These are phyloP conservation scores for Theretra japonica DNA, from an alignment of 2,888 invertebrate species.

Conservation along the genomic window DNA sequence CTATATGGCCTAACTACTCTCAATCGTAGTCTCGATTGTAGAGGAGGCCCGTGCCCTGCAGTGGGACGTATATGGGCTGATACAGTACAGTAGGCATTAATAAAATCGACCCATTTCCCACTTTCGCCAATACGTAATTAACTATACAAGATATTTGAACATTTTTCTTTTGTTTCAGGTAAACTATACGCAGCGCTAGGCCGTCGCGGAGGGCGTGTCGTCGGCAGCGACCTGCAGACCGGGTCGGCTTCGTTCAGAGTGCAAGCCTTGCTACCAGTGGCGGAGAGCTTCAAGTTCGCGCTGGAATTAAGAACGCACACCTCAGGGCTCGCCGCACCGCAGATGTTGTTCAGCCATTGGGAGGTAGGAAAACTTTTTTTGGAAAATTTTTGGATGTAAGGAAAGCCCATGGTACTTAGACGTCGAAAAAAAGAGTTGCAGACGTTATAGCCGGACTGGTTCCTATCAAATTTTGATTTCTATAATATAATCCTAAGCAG, in stretches of 20 bases:
- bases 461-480: no score
- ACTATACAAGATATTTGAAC: background rate
- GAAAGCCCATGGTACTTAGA: no score
- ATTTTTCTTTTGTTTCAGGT: conserved; percentile 83
- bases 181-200: conserved; percentile 96
- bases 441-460: no score
- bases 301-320: conserved; percentile 97
- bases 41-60: no score
- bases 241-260: conserved; percentile 96
- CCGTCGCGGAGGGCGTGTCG: conserved; percentile 93
- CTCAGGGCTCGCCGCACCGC: conserved; percentile 97
- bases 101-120: no score
- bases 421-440: no score
- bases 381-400: background rate
- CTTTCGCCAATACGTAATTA: no score
- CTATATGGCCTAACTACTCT: no score
- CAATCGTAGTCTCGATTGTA: no score
- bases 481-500: no score
- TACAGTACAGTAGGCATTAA: no score
- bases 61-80: no score
- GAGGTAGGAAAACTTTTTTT: conserved; percentile 87
- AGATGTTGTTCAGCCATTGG: conserved; percentile 98
- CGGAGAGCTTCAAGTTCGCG: conserved; percentile 98
- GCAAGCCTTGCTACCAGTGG: conserved; percentile 95
- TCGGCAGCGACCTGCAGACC: conserved; percentile 95